Base-by-base conservation (phyloP, 2,888 invertebrate species). In the Chirona hameri region DNA sequence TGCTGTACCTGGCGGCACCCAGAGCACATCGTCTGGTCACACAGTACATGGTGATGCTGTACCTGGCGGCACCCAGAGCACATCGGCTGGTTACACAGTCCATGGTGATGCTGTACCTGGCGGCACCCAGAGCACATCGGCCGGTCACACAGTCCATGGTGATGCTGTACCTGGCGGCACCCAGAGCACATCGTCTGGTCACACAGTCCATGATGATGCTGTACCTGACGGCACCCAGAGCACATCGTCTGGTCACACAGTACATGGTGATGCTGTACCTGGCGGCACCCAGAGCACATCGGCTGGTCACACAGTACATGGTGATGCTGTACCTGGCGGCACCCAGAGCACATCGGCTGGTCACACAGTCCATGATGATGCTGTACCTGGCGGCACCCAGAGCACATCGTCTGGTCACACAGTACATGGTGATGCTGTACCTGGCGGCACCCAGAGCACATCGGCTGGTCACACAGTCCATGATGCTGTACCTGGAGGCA, bases 261-360 rank as follows among this genome's bases (percentile, higher is more conserved):
- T n/a, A n/a, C n/a, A n/a, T n/a, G n/a, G n/a, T 93, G 79, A 93
- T 88, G 85, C 91, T 90, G 86, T 93, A 93, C 84, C 93, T 93
- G 86, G 55, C 86, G 84, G 39, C 83, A n/a, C n/a, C n/a, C n/a
- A 39, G 81, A 69, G 69, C 39, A 39, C 39, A 7, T 39, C 39
- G 39, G 39, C 39, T 39, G 39, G 39, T 39, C n/a, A n/a, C n/a
- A n/a, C n/a, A n/a, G n/a, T n/a, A n/a, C n/a, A n/a, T n/a, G n/a
- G n/a, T 93, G 79, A 93, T 88, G 85, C 91, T 90, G 86, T 93
- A 93, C 84, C 93, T 93, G 86, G 55, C 86, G 84, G 39, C 83
- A n/a, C n/a, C n/a, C n/a, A 39, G 81, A 69, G 69, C 39, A 39
- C 39, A 7, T 39, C 39, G 39, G 39, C 39, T 39, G 39, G 39